phyloP scores from a whole-genome alignment of 2,113 vertebrate species.

The Eretmochelys imbricata region DNA sequence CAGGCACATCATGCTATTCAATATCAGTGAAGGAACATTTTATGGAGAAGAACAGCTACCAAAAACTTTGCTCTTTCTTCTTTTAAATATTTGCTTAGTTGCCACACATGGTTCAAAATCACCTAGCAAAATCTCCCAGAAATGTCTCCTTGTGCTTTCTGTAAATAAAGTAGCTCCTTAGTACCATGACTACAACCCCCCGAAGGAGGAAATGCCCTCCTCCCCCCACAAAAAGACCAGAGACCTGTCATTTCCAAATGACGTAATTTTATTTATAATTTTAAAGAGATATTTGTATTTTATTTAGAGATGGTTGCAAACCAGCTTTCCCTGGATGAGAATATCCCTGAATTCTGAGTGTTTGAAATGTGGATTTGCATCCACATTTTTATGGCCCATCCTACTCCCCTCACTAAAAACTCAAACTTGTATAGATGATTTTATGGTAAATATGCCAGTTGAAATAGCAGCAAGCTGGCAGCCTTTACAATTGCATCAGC shows the following conservation, averaged over 20 bases:
- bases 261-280: not conserved
- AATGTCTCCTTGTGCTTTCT: not conserved
- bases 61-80: conserved; percentile 52
- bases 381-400: not conserved
- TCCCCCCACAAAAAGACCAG: not conserved
- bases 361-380: not conserved
- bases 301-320: not conserved
- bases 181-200: conserved; percentile 46
- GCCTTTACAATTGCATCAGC: conserved; percentile 18
- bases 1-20: not conserved
- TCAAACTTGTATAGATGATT: not conserved
- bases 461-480: not conserved
- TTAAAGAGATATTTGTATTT: not conserved
- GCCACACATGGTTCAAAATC: conserved; percentile 29
- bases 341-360: not conserved
- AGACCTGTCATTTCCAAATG: not conserved
- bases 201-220: conserved; percentile 5
- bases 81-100: conserved; percentile 54
- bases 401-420: not conserved
- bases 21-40: not conserved
- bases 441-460: not conserved
- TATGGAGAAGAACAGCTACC: conserved; percentile 36
- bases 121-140: conserved; percentile 58
- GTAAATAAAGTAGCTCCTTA: conserved; percentile 38
- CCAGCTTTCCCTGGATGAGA: not conserved